Evolutionary conservation across 1,140 invertebrate species (phyloP).

Genomic region (Pararge aegeria): DNA sequence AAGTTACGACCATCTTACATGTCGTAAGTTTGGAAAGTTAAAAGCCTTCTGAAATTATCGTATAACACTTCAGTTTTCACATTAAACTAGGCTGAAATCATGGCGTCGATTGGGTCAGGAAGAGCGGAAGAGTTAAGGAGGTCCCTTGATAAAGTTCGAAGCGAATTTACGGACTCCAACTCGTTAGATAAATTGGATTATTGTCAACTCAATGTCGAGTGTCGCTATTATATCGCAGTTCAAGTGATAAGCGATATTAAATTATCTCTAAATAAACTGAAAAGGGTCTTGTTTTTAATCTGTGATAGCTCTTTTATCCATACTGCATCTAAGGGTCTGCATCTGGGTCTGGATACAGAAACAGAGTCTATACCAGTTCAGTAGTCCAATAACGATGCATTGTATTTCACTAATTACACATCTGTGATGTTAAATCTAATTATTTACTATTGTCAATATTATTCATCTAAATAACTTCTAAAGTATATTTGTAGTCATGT

Average conservation of each 20-base stretch:
- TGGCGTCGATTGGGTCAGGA: constrained; percentile 2
- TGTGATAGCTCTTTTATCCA: too few species aligned
- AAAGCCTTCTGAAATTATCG: background rate
- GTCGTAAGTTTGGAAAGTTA: constrained; percentile 1
- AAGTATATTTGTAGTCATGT: too few species aligned
- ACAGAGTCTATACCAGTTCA: too few species aligned
- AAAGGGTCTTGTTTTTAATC: too few species aligned
- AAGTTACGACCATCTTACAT: too few species aligned
- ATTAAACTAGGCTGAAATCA: background rate
- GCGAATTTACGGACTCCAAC: constrained; percentile 12
- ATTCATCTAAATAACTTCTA: too few species aligned
- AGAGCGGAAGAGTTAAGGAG: constrained; percentile 1
- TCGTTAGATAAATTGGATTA: constrained; percentile 17
- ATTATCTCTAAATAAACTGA: background rate
- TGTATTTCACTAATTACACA: too few species aligned
- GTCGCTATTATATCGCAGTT: background rate
- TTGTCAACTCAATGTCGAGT: constrained; percentile 14
- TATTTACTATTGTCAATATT: too few species aligned
- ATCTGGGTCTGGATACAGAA: too few species aligned
- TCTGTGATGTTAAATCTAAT: too few species aligned
- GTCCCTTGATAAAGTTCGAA: constrained; percentile 8
- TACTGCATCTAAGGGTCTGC: too few species aligned
- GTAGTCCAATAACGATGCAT: too few species aligned
- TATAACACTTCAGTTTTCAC: background rate
- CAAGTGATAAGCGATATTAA: background rate